phyloP scores from a whole-genome alignment of 2,888 invertebrate genomes.

The Hipparchia semele region DNA sequence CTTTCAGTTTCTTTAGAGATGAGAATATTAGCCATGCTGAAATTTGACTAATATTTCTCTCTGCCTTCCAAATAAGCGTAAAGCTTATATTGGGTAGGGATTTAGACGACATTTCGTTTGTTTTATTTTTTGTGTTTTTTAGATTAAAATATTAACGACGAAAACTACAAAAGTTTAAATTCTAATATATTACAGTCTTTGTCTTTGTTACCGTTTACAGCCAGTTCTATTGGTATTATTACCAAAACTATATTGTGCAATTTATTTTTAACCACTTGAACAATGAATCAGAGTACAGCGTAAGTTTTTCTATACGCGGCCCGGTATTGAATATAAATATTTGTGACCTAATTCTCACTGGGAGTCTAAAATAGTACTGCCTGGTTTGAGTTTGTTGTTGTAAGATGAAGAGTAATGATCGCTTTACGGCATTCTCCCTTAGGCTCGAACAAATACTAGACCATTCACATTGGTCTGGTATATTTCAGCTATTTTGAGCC shows the following conservation, averaged over 20 bases:
- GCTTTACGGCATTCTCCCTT: constrained; percentile 38
- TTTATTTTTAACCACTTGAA: background rate
- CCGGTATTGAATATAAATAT: constrained; percentile 41
- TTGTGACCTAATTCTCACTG: constrained; percentile 56
- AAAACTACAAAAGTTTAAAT: no score
- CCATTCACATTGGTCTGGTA: constrained; percentile 15
- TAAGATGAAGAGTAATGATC: constrained; percentile 43
- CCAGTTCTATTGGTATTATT: no score
- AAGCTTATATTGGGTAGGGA: no score
- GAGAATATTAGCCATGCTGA: no score
- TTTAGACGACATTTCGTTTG: no score
- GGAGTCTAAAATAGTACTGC: constrained; percentile 38
- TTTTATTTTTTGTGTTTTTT: no score
- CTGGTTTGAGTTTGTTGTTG: constrained; percentile 44
- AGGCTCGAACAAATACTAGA: constrained; percentile 23
- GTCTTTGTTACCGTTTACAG: no score
- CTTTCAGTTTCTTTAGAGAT: background rate
- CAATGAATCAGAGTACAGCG: constrained; percentile 6
- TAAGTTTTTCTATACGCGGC: constrained; percentile 16
- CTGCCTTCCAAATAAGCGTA: no score
- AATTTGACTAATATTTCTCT: no score
- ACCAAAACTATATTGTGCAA: no score
- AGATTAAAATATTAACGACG: no score
- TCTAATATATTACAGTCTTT: no score
- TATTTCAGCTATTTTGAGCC: constrained; percentile 29